Conservation (phyloP, 2,797 vertebrate genomes). For the Heliangelus exortis region DNA sequence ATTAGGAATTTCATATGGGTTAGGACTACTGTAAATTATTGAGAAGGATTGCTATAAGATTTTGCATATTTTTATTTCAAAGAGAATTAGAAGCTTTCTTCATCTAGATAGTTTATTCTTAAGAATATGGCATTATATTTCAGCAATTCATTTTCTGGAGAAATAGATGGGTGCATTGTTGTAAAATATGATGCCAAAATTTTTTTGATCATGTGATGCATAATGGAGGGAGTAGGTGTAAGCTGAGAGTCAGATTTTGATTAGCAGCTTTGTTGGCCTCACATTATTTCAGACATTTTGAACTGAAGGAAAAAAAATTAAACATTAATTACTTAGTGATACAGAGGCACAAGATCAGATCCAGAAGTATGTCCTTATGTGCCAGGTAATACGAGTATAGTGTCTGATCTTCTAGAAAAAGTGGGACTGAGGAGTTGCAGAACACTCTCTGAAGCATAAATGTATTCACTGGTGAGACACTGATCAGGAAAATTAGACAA, state of each 20-base stretch:
- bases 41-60: neutral
- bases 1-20: neutral
- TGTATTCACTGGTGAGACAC: neutral
- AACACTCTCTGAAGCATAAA: neutral
- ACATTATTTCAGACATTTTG: neutral
- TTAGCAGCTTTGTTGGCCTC: neutral
- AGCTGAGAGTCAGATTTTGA: neutral
- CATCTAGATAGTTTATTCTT: neutral
- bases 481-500: neutral
- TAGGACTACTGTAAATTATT: neutral
- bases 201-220: neutral
- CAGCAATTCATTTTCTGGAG: neutral
- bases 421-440: neutral
- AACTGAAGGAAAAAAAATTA: neutral
- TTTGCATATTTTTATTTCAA: neutral
- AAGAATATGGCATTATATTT: neutral
- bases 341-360: neutral
- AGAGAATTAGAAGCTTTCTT: neutral
- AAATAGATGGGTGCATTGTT: neutral
- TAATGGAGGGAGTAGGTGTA: neutral
- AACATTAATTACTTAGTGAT: neutral
- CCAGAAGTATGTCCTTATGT: neutral
- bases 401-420: neutral
- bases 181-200: neutral
- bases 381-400: neutral